Evolutionary conservation across 2,888 invertebrate species (phyloP), one percentile per base, ranked within the genome.

Genomic region (Nomada hirtipes): DNA sequence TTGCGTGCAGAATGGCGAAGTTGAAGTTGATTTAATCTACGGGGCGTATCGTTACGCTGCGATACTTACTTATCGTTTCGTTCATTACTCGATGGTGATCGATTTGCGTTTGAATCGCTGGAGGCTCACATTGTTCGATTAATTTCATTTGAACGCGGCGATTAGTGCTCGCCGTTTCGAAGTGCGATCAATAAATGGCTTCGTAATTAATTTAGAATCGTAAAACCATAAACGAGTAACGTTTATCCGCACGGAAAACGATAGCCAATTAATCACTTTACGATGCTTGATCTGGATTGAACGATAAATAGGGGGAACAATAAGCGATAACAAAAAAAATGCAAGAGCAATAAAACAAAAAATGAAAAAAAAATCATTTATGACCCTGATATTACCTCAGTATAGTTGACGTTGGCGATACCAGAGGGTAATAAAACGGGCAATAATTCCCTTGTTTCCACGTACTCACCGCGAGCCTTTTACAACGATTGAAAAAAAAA

Each of bases 191-290:
- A 55, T 23, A 68, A 68, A 68, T n/a, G 53, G 9, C 10, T 9
- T n/a, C 7, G 36, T 36, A 52, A 55, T 55, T 1, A 20, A 20
- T n/a, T 36, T 53, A 42, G 15, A 29, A 36, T 20, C 13, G 20
- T 61, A 15, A 2, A 10, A 44, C 20, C 13, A 47, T 29, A 42
- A 71, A 60, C 7, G 50, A 36, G 13, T 15, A 1, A 15, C 20
- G 47, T 50, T 60, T 70, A 70, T 60, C 59, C 2, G 10, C 13
- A 2, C 7, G 20, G 15, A 23, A 26, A 10, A 50, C n/a, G 36
- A 36, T 36, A 7, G 36, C 20, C n/a, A n/a, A 10, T 0, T 67
- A 23, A 59, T 47, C 13, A 57, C n/a, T 67, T 74, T 52, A 67
- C 23, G 36, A 23, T 13, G n/a, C 20, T 23, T 15, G 18, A 67